Evolutionary conservation across 2,113 vertebrate species (phyloP).

Genomic region (Marcusenius ussheri): DNA sequence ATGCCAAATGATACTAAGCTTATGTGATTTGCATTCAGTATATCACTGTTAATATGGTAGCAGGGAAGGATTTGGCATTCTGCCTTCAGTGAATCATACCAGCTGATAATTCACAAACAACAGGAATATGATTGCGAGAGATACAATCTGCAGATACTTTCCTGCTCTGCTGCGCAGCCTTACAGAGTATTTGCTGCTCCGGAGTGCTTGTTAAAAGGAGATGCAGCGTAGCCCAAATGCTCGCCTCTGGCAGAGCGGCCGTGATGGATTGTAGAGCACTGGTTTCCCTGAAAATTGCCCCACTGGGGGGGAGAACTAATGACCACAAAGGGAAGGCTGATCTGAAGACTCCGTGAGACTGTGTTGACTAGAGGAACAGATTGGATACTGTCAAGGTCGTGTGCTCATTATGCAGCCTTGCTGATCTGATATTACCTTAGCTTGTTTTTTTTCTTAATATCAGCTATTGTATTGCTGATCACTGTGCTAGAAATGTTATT

Average conservation of each 20-base stretch:
- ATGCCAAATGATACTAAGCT: background rate
- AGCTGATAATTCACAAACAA: conserved; percentile 5
- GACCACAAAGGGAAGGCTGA: conserved; percentile 16
- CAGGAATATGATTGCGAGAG: background rate
- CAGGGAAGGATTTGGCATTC: background rate
- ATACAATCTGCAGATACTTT: background rate
- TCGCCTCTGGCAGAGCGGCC: background rate
- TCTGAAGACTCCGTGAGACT: conserved; percentile 1
- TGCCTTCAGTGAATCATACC: background rate
- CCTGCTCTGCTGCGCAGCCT: background rate
- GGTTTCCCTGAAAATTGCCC: conserved; percentile 26
- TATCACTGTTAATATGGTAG: background rate
- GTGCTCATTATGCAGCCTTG: conserved; percentile 8
- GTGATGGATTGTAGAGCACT: conserved; percentile 21
- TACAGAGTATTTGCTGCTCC: background rate
- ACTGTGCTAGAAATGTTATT: background rate
- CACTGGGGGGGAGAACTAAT: conserved; percentile 21
- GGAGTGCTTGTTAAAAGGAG: conserved; percentile 19
- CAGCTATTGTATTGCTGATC: background rate
- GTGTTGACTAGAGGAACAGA: conserved; percentile 11
- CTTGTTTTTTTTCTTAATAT: background rate
- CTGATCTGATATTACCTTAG: background rate
- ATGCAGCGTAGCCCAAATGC: background rate
- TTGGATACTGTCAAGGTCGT: conserved; percentile 19
- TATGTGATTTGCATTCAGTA: background rate